phyloP scores from a whole-genome alignment of 2,888 invertebrate species.

The Fragum whitleyi region DNA sequence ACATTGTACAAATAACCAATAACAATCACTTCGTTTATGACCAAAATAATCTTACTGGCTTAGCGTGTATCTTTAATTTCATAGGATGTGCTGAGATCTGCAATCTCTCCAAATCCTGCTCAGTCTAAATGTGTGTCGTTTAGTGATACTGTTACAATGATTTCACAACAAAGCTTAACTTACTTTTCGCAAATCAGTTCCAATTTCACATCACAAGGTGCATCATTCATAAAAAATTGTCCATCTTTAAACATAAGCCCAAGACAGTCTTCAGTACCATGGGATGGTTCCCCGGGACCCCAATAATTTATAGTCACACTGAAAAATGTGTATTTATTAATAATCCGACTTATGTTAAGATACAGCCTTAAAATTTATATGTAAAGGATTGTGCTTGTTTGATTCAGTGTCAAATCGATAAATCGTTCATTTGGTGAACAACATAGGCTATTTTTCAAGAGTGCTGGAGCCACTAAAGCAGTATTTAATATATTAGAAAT shows the following conservation, averaged over 20 bases:
- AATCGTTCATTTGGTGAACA: neutral
- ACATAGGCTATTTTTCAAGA: neutral
- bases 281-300: constrained; percentile 9
- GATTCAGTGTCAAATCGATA: neutral
- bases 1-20: no score
- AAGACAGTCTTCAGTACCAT: constrained; percentile 17
- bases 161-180: neutral
- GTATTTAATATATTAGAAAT: no score
- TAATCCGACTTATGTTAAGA: neutral
- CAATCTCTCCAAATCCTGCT: no score
- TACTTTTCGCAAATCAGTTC: constrained; percentile 13
- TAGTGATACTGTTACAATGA: no score
- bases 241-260: neutral
- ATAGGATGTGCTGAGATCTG: no score
- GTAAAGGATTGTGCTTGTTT: neutral
- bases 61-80: no score
- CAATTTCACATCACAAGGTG: constrained; percentile 3
- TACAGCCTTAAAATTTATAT: neutral
- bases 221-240: constrained; percentile 4
- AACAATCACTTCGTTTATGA: no score
- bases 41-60: no score
- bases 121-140: no score
- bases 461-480: no score
- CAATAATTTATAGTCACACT: constrained; percentile 12
- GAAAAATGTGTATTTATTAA: no score